Evolutionary conservation across 1,140 invertebrate species (phyloP).

Genomic region (Adoxophyes honmai): DNA sequence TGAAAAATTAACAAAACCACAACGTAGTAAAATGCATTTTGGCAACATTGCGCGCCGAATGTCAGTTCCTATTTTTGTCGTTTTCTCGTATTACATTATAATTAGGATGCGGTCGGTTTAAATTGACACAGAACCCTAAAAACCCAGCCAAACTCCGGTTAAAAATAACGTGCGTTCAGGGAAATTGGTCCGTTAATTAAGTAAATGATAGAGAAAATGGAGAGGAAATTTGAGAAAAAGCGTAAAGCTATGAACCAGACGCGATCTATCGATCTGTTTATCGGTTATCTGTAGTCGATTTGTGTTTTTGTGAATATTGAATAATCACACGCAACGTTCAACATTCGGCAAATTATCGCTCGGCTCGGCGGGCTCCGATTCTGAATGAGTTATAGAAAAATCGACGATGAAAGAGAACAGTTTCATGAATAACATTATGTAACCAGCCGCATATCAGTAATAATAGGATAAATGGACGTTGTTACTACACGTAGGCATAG

Average conservation of each 20-base stretch:
- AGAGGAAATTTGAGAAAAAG: background rate
- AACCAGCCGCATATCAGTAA: background rate
- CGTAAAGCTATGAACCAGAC: no score
- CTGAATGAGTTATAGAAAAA: background rate
- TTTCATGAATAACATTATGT: background rate
- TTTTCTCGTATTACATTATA: no score
- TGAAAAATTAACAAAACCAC: no score
- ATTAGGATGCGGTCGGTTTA: background rate
- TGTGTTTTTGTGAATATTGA: background rate
- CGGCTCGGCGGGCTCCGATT: background rate
- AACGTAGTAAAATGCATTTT: no score
- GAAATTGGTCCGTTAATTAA: constrained; percentile 6
- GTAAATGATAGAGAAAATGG: background rate
- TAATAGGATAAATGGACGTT: no score
- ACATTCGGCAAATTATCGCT: background rate
- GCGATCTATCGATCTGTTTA: no score
- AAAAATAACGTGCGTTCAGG: constrained; percentile 5
- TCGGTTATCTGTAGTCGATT: no score
- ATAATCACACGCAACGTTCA: background rate
- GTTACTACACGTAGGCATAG: no score
- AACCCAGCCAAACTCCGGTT: constrained; percentile 7
- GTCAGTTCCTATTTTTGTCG: no score
- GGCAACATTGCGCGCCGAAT: no score
- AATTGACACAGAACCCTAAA: no score
- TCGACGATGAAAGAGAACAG: background rate